A percentile compares a stretch with the other conserved stretches of the same genome.
These are phyloP conservation scores for Pygoscelis adeliae DNA, from an alignment of 2,113 vertebrate species.

Conservation along the genomic window DNA sequence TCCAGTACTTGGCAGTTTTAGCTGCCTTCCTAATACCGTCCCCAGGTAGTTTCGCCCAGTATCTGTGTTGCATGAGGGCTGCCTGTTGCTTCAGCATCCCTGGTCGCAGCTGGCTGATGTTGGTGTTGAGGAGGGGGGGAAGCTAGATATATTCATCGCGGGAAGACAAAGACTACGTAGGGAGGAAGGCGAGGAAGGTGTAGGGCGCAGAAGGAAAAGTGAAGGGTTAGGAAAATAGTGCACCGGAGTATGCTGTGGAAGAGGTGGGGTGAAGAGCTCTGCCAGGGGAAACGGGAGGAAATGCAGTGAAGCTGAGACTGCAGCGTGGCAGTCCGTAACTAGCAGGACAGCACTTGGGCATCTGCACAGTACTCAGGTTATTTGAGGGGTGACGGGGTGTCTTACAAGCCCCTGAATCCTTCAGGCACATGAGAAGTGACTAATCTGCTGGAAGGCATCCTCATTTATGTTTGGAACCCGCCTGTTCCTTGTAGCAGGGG, in stretches of 20 bases:
- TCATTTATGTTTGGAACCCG: background rate
- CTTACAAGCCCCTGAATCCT: background rate
- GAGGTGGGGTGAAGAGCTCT: background rate
- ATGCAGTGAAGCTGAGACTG: background rate
- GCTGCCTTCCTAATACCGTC: background rate
- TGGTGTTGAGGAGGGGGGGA: background rate
- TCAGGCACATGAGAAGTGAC: too few relatives aligned
- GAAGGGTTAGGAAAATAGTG: background rate
- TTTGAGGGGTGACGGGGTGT: background rate
- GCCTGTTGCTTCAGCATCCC: background rate
- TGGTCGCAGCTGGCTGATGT: background rate
- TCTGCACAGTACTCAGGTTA: background rate
- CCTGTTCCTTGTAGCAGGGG: background rate
- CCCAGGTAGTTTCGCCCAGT: background rate
- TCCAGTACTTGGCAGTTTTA: background rate
- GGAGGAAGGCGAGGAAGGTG: background rate
- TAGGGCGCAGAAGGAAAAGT: background rate
- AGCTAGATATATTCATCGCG: background rate
- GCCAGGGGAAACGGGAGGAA: background rate
- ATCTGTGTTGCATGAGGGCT: background rate
- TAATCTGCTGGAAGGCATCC: background rate
- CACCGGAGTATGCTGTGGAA: background rate
- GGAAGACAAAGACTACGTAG: background rate
- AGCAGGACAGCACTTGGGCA: background rate
- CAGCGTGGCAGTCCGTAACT: background rate